phyloP scores from a whole-genome alignment of 2,797 vertebrate species.

The Poecilia picta region DNA sequence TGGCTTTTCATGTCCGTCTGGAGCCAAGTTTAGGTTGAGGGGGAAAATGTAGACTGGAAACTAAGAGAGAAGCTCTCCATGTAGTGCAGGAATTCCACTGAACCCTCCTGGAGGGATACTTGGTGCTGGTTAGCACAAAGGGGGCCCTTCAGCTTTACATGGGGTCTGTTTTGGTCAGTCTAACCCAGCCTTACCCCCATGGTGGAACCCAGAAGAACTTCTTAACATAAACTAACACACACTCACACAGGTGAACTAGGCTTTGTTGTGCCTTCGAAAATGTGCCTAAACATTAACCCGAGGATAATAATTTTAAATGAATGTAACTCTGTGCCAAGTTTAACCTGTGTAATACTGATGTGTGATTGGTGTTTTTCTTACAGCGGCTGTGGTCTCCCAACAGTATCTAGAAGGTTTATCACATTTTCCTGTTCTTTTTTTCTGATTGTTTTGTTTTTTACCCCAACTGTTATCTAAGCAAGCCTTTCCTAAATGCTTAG shows the following conservation, averaged over 20 bases:
- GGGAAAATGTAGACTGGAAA: constrained; percentile 50
- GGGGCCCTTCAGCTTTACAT: constrained; percentile 73
- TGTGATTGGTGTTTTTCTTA: constrained; percentile 15
- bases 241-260: constrained; percentile 18
- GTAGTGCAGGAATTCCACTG: constrained; percentile 64
- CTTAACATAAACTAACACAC: constrained; percentile 43
- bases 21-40: constrained; percentile 48
- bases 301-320: constrained; percentile 75
- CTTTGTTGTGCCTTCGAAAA: constrained; percentile 51
- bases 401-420: constrained; percentile 32
- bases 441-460: background rate
- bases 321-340: constrained; percentile 58
- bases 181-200: constrained; percentile 42
- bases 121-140: constrained; percentile 74
- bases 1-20: background rate
- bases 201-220: constrained; percentile 34
- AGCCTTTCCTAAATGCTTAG: background rate
- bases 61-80: constrained; percentile 55
- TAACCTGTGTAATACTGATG: constrained; percentile 26
- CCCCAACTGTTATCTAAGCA: constrained; percentile 4
- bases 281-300: constrained; percentile 76
- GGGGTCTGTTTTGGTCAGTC: constrained; percentile 65
- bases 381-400: constrained; percentile 19
- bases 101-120: constrained; percentile 71
- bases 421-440: background rate